These are phyloP conservation scores for Rhingia rostrata DNA, from an alignment of 2,888 invertebrate genomes.

Conservation along the genomic window DNA sequence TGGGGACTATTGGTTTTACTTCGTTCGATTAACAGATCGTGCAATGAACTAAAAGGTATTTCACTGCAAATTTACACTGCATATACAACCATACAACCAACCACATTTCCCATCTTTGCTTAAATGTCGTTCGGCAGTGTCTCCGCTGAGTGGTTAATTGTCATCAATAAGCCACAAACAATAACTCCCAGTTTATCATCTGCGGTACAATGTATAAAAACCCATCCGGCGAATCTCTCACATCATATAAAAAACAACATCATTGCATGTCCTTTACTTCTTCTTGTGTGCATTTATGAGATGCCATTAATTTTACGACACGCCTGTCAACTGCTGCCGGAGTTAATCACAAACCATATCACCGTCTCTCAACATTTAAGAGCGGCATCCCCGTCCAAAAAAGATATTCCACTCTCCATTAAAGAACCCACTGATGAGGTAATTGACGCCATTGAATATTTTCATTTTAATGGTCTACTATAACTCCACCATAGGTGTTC, in stretches of 20 bases:
- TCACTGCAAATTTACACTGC: too few relatives aligned
- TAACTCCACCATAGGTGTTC: constrained; percentile 37
- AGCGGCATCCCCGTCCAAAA: constrained; percentile 25
- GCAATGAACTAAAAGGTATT: too few relatives aligned
- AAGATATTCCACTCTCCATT: constrained; percentile 27
- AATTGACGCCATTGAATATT: constrained; percentile 67
- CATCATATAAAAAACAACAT: constrained; percentile 52
- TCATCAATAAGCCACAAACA: background rate
- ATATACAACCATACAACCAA: too few relatives aligned
- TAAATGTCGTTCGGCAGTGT: too few relatives aligned
- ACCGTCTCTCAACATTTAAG: constrained; percentile 12
- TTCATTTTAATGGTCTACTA: constrained; percentile 42
- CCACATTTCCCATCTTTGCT: too few relatives aligned
- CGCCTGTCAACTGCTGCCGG: constrained; percentile 39
- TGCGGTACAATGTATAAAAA: background rate
- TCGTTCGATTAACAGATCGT: too few relatives aligned
- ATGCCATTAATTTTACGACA: constrained; percentile 31
- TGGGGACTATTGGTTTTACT: too few relatives aligned
- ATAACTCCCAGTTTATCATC: constrained; percentile 11
- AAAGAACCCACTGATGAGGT: constrained; percentile 48
- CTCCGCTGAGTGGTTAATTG: too few relatives aligned
- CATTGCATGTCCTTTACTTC: constrained; percentile 1
- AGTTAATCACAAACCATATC: constrained; percentile 15
- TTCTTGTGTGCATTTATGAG: background rate
- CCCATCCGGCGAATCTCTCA: background rate